Evolutionary conservation across 2,113 vertebrate species (phyloP).

Genomic region (Rhineura floridana): DNA sequence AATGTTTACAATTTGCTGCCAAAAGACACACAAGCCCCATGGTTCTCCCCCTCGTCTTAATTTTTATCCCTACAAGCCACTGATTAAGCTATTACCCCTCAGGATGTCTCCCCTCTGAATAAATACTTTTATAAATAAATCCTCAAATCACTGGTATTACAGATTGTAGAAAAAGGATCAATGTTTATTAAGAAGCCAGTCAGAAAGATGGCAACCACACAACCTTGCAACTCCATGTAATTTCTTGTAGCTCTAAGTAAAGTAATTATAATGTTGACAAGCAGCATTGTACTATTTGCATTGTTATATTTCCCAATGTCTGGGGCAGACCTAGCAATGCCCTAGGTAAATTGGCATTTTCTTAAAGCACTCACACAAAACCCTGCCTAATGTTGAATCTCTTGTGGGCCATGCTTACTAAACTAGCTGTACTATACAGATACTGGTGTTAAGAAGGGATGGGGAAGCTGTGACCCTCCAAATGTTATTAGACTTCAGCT

Average conservation of each 20-base stretch:
- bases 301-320: neutral
- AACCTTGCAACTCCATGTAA: neutral
- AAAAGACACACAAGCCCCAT: slow-evolving; percentile 66
- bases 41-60: slow-evolving; percentile 57
- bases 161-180: slow-evolving; percentile 52
- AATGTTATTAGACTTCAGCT: too few species aligned
- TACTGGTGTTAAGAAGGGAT: neutral
- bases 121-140: slow-evolving; percentile 57
- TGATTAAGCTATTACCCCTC: slow-evolving; percentile 58
- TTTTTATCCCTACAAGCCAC: slow-evolving; percentile 63
- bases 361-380: neutral
- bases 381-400: neutral
- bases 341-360: neutral
- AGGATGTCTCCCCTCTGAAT: slow-evolving; percentile 60
- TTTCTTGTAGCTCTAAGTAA: rapidly evolving
- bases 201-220: slow-evolving; percentile 23
- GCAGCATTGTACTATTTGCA: neutral
- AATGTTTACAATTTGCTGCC: slow-evolving; percentile 67
- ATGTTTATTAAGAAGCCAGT: slow-evolving; percentile 48
- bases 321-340: neutral
- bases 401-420: neutral
- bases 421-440: neutral
- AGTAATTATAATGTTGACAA: neutral
- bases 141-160: slow-evolving; percentile 44
- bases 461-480: too few species aligned